Evolutionary conservation across 2,888 invertebrate genomes (phyloP), one percentile per base, ranked within the genome.

Genomic region (Operophtera brumata): DNA sequence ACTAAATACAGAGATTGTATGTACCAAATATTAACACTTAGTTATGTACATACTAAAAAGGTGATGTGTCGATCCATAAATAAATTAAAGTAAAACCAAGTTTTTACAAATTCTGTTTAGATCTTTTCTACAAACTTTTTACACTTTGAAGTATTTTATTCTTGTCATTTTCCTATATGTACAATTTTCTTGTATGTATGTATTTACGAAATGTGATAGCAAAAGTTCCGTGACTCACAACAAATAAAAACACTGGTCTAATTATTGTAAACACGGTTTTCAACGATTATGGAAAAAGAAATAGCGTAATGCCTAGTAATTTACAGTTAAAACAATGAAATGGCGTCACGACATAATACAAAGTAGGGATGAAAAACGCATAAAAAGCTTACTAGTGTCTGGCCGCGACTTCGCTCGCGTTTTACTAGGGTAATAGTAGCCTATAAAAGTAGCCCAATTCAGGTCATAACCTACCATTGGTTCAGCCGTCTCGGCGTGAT

Each of bases 21-120:
- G 86, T 85, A 84, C 84, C 78, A 74, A 77, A 79, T 87, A 87
- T 85, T 78, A 86, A 87, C 84, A 86, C 79, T 86, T 86, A 86
- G 46, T 62, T 75, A 76, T 69, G 76, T 79, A 84, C 83, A 82
- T 80, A 82, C 78, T 41, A 32, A 25, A 10, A 37, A 37, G 43
- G 26, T 20, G 13, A 32, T 51, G 12, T 45, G 48, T 40, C 10
- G 12, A 44, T 45, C n/a, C 14, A 44, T 14, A n/a, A 39, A 20
- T 37, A 40, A 45, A 13, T 12, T 20, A 9, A 39, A 39, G n/a
- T 25, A 39, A 10, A 9, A 39, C n/a, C 14, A 20, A 26, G 7
- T 20, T 41, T 41, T 12, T 12, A 7, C 12, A 12, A 8, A 8
- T 34, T 13, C 36, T 7, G 36, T 36, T 13, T 6, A 11, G 34